Base-by-base conservation (phyloP, 2,113 vertebrate species). In the Muntiacus reevesi region DNA sequence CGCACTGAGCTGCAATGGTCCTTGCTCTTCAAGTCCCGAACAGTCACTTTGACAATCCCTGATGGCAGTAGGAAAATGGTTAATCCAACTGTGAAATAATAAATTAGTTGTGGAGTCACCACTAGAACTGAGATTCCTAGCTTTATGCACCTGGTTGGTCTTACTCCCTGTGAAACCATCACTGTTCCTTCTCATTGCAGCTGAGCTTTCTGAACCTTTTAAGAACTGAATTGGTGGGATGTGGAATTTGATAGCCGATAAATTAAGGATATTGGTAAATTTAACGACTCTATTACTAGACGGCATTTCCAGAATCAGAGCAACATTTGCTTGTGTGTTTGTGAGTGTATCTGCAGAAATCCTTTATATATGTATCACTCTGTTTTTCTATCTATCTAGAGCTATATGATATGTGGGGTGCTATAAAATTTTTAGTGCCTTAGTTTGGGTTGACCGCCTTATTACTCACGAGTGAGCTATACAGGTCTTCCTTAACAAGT, bases 401-500 rank as follows among this genome's bases (percentile, higher is more conserved):
- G 91, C 78, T 33, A 86, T 79, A 50, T 97, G 98, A 97, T 97
- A 96, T 98, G 98, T 98, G 98, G 95, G 67, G 74, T 50, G 50
- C 98, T 91, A 50, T 98, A 97, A 97, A 97, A 97, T 81, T 97
- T 98, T 97, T 97, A 97, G 95, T 98, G 98, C 93, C 93, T 95
- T 92, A 97, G 97, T 98, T 98, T 97, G 98, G 98, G 97, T 91
- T 96, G 98, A 96, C 97, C 84, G 91, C 97, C 98, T 97, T 97
- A 97, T 92, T 96, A 85, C 98, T 96, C 98, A 97, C 97, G 84
- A 97, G 98, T 93, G 98, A 93, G 97, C 98, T 94, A 60, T 97
- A 57, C 97, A 62, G 98, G 97, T 97, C 98, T 97, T 97, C 98
- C 97, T 92, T 98, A 97, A 97, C 98, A 97, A 97, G 98, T 97